Conservation (phyloP, 2,888 invertebrate species). For the Spatulosminthurus flaviceps region DNA sequence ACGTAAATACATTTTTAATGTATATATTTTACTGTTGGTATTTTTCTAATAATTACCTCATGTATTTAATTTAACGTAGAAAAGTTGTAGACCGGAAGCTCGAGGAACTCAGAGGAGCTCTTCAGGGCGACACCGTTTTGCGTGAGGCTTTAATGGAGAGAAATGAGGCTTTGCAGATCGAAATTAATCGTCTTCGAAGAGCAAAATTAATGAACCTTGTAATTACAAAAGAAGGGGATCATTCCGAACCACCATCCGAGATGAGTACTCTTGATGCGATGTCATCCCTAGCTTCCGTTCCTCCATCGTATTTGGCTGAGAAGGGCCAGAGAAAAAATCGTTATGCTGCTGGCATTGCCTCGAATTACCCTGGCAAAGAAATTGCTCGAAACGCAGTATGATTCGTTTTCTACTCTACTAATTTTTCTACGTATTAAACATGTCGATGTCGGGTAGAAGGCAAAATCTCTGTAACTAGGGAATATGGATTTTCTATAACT, state of each 20-base stretch:
- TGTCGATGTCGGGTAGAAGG: too few species aligned
- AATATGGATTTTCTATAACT: too few species aligned
- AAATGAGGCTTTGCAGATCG: constrained; percentile 57
- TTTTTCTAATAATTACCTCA: too few species aligned
- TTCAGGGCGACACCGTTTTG: constrained; percentile 56
- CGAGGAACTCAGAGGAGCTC: constrained; percentile 54
- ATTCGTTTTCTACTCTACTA: background rate
- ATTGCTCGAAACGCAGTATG: constrained; percentile 40
- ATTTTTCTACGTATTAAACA: too few species aligned
- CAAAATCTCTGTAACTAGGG: too few species aligned
- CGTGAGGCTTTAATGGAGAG: constrained; percentile 56
- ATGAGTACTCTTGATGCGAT: constrained; percentile 43
- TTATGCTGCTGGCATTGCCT: constrained; percentile 23
- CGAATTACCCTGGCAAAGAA: constrained; percentile 37
- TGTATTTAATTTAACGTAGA: constrained; percentile 41
- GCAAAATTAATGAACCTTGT: constrained; percentile 49
- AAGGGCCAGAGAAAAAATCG: constrained; percentile 41
- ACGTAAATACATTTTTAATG: too few species aligned
- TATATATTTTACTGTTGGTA: too few species aligned
- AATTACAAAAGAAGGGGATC: constrained; percentile 28
- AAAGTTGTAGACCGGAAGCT: constrained; percentile 59
- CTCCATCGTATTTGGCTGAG: background rate
- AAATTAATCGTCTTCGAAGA: constrained; percentile 56
- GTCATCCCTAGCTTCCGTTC: constrained; percentile 45
- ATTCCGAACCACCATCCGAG: constrained; percentile 42